A percentile compares a stretch with the other conserved stretches of the same genome.
phyloP scores from a whole-genome alignment of 2,113 vertebrate species.

The Platanista minor region DNA sequence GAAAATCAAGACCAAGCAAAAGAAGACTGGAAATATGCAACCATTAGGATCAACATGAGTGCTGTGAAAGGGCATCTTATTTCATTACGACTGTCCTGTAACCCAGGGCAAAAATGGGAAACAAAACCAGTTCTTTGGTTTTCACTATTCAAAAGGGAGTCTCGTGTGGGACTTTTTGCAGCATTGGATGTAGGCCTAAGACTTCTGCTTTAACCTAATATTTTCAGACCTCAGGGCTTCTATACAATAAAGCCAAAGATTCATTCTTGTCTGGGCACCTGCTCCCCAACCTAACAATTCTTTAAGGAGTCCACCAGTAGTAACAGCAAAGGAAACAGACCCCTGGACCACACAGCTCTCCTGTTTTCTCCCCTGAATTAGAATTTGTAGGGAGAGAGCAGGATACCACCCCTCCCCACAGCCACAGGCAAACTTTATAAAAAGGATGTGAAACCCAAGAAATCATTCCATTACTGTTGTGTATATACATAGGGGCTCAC shows the following conservation, averaged over 20 bases:
- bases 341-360: slow-evolving; percentile 53
- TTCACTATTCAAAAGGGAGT: neutral
- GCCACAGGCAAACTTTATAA: slow-evolving; percentile 74
- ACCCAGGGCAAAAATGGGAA: neutral
- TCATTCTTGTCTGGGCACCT: slow-evolving; percentile 66
- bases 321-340: slow-evolving; percentile 48
- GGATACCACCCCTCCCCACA: slow-evolving; percentile 47
- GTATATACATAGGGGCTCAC: slow-evolving; percentile 69
- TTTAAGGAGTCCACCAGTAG: slow-evolving; percentile 37
- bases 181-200: neutral
- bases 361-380: neutral
- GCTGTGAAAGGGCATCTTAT: neutral
- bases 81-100: neutral
- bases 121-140: slow-evolving; percentile 11
- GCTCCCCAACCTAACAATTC: slow-evolving; percentile 33
- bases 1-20: slow-evolving; percentile 9
- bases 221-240: slow-evolving; percentile 44
- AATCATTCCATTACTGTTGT: slow-evolving; percentile 67
- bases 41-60: neutral
- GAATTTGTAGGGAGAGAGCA: slow-evolving; percentile 37
- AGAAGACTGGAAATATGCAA: neutral
- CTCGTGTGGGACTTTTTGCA: neutral
- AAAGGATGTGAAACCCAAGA: slow-evolving; percentile 78
- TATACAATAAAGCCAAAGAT: slow-evolving; percentile 56
- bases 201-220: slow-evolving; percentile 11